A percentile compares a stretch with the other conserved stretches of the same genome.
phyloP scores from a whole-genome alignment of 1,140 invertebrate species.

The Drosophila sproati region DNA sequence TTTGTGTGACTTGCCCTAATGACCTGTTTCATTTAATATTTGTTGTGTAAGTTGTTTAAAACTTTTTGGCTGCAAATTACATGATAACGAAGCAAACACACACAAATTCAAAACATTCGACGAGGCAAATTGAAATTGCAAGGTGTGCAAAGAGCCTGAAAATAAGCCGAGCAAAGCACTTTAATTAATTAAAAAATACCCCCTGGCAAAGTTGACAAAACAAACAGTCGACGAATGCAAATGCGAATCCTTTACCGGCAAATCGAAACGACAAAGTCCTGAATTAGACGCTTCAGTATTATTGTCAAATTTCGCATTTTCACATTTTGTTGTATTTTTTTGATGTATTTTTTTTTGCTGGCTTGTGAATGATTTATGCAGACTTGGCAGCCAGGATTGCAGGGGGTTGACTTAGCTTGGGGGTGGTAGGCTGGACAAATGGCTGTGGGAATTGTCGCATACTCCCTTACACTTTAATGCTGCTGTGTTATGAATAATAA shows the following conservation, averaged over 20 bases:
- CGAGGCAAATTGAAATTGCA: slow-evolving; percentile 69
- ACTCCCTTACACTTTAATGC: slow-evolving; percentile 81
- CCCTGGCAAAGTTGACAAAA: slow-evolving; percentile 50
- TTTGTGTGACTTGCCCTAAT: slow-evolving; percentile 49
- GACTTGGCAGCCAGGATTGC: slow-evolving; percentile 53
- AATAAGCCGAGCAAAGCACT: slow-evolving; percentile 75
- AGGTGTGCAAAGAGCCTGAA: slow-evolving; percentile 49
- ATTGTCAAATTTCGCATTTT: slow-evolving; percentile 62
- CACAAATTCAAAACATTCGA: slow-evolving; percentile 64
- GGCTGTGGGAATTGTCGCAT: slow-evolving; percentile 80
- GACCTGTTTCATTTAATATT: slow-evolving; percentile 54
- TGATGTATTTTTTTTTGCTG: slow-evolving; percentile 25
- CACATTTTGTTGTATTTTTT: slow-evolving; percentile 17
- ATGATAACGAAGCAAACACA: slow-evolving; percentile 39
- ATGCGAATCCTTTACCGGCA: slow-evolving; percentile 54
- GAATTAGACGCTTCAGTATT: slow-evolving; percentile 71
- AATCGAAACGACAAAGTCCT: slow-evolving; percentile 72
- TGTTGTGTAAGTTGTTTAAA: slow-evolving; percentile 38
- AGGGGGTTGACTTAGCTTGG: slow-evolving; percentile 1
- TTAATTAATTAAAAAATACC: slow-evolving; percentile 74
- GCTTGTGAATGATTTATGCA: slow-evolving; percentile 78
- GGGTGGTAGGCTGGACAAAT: slow-evolving; percentile 52
- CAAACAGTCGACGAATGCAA: slow-evolving; percentile 46
- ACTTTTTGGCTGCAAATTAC: slow-evolving; percentile 35
- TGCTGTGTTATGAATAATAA: slow-evolving; percentile 82